phyloP scores from a whole-genome alignment of 2,113 vertebrate genomes.

The Misgurnus anguillicaudatus region DNA sequence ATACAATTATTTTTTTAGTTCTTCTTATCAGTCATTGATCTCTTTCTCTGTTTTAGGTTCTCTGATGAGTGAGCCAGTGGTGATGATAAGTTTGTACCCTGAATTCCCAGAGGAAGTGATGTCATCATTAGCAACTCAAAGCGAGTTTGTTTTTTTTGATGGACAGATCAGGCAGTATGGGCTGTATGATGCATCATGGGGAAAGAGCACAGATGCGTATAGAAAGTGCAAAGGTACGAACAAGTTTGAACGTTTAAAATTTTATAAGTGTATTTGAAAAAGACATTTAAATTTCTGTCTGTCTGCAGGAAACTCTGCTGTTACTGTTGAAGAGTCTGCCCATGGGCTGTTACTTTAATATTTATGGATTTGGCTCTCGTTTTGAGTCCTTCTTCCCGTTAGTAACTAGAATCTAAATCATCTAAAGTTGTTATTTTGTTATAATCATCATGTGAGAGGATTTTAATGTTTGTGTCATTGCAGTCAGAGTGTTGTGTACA shows the following conservation, averaged over 20 bases:
- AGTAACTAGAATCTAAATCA: too few relatives aligned
- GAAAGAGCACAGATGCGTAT: background rate
- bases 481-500: constrained; percentile 82
- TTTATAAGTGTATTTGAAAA: background rate
- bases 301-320: constrained; percentile 75
- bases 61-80: too few relatives aligned
- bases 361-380: constrained; percentile 79
- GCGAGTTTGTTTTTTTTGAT: background rate
- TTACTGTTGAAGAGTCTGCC: constrained; percentile 85
- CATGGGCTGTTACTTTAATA: constrained; percentile 85
- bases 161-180: too few relatives aligned
- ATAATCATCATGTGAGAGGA: too few relatives aligned
- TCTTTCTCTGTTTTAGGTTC: background rate
- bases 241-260: too few relatives aligned
- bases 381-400: constrained; percentile 70
- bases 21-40: too few relatives aligned
- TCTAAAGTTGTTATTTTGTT: too few relatives aligned
- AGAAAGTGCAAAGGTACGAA: too few relatives aligned
- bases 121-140: too few relatives aligned
- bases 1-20: too few relatives aligned
- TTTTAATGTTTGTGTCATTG: constrained; percentile 57
- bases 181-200: constrained; percentile 18
- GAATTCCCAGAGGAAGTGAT: too few relatives aligned
- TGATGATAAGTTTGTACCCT: too few relatives aligned
- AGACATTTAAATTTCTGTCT: background rate